Base-by-base conservation (phyloP, 1,140 invertebrate genomes). In the Pollicipes pollicipes region DNA sequence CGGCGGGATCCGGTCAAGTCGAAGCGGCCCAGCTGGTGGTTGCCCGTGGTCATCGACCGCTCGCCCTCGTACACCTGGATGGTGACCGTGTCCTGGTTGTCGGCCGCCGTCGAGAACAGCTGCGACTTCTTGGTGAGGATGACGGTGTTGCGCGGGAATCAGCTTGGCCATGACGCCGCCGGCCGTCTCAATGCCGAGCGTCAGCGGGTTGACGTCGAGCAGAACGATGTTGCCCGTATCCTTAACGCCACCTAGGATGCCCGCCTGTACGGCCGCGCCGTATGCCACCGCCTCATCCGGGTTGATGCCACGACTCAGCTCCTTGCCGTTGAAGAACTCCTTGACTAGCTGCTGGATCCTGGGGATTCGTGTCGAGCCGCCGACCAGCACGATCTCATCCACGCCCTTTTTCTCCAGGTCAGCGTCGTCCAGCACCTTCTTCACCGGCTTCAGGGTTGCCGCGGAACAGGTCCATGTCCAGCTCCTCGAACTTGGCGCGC, bases 111-210 rank as follows among this genome's bases (percentile, higher is more conserved):
- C 0, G 95, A 97, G 87, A 99, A 99, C 76, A 99, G 95, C 79
- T 99, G 96, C 8, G 94, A 96, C 79, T 99, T 98, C 83, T 99
- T 99, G n/a, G 96, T 98, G 27, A 97, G 97, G 76, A 99, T 98
- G 69, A 86, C 84, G 35, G 85, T 86, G 78, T 99, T 99, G 77
- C 96, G 81, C 71, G 92, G 89, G 79, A n/a, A 99, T 99, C 30
- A 99, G 84, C 80, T 98, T 98, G 73, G 97, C 98, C 96, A 99
- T 99, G 13, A 99, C 95, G 74, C 97, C 97, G 73, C 97, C 97
- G 72, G 98, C 96, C 73, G 97, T 99, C 83, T 99, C 97, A 78
- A 99, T 99, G 75, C 97, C 97, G 86, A 99, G 87, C 71, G 97
- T 98, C 69, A 99, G 83, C 76, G 97, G 97, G 78, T 98, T 98